Evolutionary conservation across 2,888 invertebrate species (phyloP).

Genomic region (Alviniconcha strummeri): DNA sequence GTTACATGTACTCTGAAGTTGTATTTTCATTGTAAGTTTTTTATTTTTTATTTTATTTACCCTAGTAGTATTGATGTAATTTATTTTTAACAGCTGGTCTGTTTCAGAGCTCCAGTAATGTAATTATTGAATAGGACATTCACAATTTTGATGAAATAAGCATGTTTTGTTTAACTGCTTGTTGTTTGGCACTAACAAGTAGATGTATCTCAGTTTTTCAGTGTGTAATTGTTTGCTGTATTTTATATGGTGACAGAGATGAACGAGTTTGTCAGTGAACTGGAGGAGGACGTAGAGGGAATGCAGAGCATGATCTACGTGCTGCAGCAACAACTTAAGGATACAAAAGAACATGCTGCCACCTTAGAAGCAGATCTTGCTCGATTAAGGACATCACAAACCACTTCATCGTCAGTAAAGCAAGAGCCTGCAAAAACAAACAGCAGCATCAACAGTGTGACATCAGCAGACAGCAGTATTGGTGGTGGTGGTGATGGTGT

Average conservation of each 20-base stretch:
- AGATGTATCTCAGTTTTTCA: too few relatives aligned
- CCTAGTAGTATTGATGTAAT: too few relatives aligned
- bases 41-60: too few relatives aligned
- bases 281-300: conserved; percentile 98
- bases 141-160: too few relatives aligned
- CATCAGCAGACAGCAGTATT: conserved; percentile 20
- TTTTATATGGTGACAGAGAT: conserved; percentile 80
- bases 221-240: background rate
- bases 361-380: conserved; percentile 79
- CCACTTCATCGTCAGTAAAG: conserved; percentile 3
- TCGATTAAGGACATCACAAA: conserved; percentile 43
- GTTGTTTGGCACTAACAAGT: too few relatives aligned
- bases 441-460: conserved; percentile 29
- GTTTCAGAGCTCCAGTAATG: too few relatives aligned
- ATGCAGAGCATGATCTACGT: conserved; percentile 98
- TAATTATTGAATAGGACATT: too few relatives aligned
- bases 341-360: conserved; percentile 83
- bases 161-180: too few relatives aligned
- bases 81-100: too few relatives aligned
- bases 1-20: too few relatives aligned
- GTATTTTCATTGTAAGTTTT: too few relatives aligned
- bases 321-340: conserved; percentile 93
- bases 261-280: conserved; percentile 94
- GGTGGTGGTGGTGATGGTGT: conserved; percentile 19
- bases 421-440: conserved; percentile 27